These are phyloP conservation scores for Artibeus jamaicensis DNA, from an alignment of 2,797 vertebrate species.

Conservation along the genomic window DNA sequence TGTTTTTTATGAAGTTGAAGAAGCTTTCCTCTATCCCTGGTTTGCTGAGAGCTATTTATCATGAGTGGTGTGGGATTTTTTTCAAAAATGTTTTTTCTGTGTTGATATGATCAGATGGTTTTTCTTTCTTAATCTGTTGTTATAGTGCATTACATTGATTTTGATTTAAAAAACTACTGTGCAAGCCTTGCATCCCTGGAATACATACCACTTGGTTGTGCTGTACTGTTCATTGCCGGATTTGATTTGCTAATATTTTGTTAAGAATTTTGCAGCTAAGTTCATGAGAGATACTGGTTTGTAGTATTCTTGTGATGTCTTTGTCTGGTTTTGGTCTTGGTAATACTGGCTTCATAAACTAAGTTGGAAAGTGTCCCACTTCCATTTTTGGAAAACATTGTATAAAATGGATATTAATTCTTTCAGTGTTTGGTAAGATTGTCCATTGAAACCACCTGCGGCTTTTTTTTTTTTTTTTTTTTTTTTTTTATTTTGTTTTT, in stretches of 20 bases:
- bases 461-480: background rate
- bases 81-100: background rate
- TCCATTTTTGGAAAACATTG: background rate
- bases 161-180: background rate
- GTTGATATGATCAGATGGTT: background rate
- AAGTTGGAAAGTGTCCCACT: background rate
- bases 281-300: background rate
- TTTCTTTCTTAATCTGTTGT: background rate
- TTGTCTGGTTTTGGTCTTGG: background rate
- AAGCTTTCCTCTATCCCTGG: background rate
- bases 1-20: background rate
- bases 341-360: background rate
- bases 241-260: background rate
- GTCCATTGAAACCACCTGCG: background rate
- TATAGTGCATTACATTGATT: background rate
- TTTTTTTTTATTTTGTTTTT: no score
- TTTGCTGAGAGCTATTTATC: background rate
- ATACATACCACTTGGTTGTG: background rate
- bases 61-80: background rate
- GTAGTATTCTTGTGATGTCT: background rate
- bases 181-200: background rate
- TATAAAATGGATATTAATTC: background rate
- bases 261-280: background rate
- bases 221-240: background rate
- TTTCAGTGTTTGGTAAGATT: background rate